Evolutionary conservation across 1,140 invertebrate species (phyloP).

Genomic region (Stegodyphus mimosarum): DNA sequence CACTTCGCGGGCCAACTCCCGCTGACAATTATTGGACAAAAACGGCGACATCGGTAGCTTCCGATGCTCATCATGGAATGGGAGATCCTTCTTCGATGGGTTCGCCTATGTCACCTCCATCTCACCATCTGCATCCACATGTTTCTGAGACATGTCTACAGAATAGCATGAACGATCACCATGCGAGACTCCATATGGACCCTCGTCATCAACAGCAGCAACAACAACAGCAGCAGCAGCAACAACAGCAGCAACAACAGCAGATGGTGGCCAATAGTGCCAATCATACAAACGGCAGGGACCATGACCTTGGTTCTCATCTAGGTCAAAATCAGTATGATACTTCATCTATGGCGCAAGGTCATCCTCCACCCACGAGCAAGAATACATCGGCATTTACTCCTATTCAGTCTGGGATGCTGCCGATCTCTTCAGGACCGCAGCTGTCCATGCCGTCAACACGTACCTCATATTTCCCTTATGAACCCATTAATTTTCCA

Average conservation of each 20-base stretch:
- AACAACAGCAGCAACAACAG: slow-evolving; percentile 18
- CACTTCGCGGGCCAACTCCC: slow-evolving; percentile 63
- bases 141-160: slow-evolving; percentile 58
- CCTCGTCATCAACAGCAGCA: slow-evolving; percentile 53
- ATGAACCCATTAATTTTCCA: slow-evolving; percentile 90
- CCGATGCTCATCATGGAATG: slow-evolving; percentile 49
- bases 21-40: slow-evolving; percentile 64
- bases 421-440: slow-evolving; percentile 66
- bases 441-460: slow-evolving; percentile 65
- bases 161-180: slow-evolving; percentile 51
- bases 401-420: slow-evolving; percentile 83
- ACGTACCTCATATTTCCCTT: slow-evolving; percentile 79
- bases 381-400: slow-evolving; percentile 83
- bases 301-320: slow-evolving; percentile 53
- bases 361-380: slow-evolving; percentile 47
- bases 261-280: slow-evolving; percentile 51
- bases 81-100: slow-evolving; percentile 54
- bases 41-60: slow-evolving; percentile 38
- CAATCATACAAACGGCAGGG: slow-evolving; percentile 51
- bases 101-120: slow-evolving; percentile 56
- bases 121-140: slow-evolving; percentile 49
- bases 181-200: slow-evolving; percentile 43
- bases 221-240: slow-evolving; percentile 48
- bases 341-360: slow-evolving; percentile 46
- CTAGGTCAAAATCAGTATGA: slow-evolving; percentile 56